These are phyloP conservation scores for Achatina immaculata DNA, from an alignment of 1,140 invertebrate genomes.

Conservation along the genomic window DNA sequence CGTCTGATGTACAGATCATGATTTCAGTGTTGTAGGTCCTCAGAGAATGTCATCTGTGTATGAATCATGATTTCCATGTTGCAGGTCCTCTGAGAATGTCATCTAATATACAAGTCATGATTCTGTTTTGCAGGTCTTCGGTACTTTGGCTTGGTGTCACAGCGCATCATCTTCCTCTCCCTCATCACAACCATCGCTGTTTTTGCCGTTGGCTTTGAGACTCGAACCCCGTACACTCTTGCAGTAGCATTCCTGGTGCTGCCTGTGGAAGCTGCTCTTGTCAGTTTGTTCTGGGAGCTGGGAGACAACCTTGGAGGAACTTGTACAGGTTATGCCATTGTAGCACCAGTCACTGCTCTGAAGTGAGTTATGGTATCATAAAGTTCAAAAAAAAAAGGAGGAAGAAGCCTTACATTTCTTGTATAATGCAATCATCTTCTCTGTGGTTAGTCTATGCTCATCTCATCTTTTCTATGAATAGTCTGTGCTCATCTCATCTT, in stretches of 20 bases:
- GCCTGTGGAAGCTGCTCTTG: slow-evolving; percentile 61
- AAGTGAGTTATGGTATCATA: slow-evolving; percentile 60
- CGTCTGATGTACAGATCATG: too few species aligned
- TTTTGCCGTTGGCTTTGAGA: slow-evolving; percentile 63
- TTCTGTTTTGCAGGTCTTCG: slow-evolving; percentile 52
- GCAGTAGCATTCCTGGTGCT: slow-evolving; percentile 60
- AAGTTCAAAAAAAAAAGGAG: too few species aligned
- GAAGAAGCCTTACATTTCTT: too few species aligned
- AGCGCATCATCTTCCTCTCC: slow-evolving; percentile 60
- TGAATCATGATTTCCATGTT: too few species aligned
- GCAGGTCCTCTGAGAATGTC: too few species aligned
- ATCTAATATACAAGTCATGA: too few species aligned
- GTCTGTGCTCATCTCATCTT: too few species aligned
- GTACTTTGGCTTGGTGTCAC: slow-evolving; percentile 67
- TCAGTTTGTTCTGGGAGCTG: slow-evolving; percentile 66
- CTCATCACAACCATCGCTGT: slow-evolving; percentile 60
- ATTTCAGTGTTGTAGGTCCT: too few species aligned
- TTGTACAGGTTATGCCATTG: slow-evolving; percentile 67
- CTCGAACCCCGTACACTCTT: slow-evolving; percentile 61
- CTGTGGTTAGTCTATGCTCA: too few species aligned
- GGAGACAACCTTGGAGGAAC: slow-evolving; percentile 66
- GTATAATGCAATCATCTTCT: too few species aligned
- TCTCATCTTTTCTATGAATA: too few species aligned
- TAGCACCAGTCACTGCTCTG: slow-evolving; percentile 61
- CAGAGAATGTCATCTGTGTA: too few species aligned